Base-by-base conservation (phyloP, 1,140 invertebrate species). In the Monochamus saltuarius region DNA sequence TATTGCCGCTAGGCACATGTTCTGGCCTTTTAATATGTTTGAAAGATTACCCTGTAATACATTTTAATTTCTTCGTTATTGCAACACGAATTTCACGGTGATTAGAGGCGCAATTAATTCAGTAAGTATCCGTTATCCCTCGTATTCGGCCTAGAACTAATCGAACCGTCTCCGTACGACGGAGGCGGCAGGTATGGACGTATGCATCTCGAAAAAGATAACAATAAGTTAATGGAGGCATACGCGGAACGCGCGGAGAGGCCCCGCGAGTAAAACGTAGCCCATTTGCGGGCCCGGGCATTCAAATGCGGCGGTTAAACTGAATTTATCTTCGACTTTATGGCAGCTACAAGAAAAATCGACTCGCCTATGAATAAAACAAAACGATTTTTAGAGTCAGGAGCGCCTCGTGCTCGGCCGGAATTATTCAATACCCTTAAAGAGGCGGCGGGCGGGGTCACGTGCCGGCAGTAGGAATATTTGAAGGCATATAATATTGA, bases 341-440 rank as follows among this genome's bases (percentile, higher is more conserved):
- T 65, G 62, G 62, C 62, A 65, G 62, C 62, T 61, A 61, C 62
- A 65, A 65, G 62, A 65, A 65, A 61, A 67, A 67, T 67, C 65
- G 65, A 67, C 62, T 67, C 38, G 62, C 56, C 62, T 66, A 69
- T 69, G 68, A 69, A 69, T 69, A 69, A 69, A 69, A 69, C 68
- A 69, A 65, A 65, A 65, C 68, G 62, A 69, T 67, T 66, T 67
- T 64, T 58, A 64, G 61, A 65, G 61, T 60, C 62, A 46, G 65
- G 57, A 61, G 62, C 65, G 65, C 59, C 60, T 62, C 61, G 51
- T 56, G 57, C 56, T 29, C 22, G 22, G 59, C 53, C 53, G 57
- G 68, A 69, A 69, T 69, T 67, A 69, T 69, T 69, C 65, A 69
- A 69, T 69, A 67, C 68, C 61, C 60, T 63, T 63, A 65, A 67